Base-by-base conservation (phyloP, 1,140 invertebrate genomes). In the Nomia melanderi region DNA sequence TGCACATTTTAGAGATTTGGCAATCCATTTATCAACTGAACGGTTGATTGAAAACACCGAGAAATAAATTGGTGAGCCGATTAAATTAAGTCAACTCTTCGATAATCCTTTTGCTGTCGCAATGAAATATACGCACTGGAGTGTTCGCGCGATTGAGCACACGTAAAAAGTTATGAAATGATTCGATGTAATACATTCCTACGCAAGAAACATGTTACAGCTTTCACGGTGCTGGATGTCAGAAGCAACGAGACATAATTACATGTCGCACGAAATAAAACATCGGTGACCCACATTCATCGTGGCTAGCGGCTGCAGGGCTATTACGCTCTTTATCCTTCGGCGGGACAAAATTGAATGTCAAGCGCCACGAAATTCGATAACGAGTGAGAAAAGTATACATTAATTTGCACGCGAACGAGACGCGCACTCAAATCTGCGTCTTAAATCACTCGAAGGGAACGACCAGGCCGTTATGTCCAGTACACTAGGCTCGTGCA, bases 201-300 rank as follows among this genome's bases (percentile, higher is more conserved):
- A 12, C 8, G 39, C 50, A 33, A 64, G 2, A n/a, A 17, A 59
- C 41, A 66, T 60, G 65, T 78, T 66, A 39, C 29, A 25, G 5
- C 71, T 20, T 33, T 62, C 33, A 5, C 44, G 27, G 6, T 20
- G 33, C n/a, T 50, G 57, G 57, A 59, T 70, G 27, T 64, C 59
- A 39, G 11, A 20, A 57, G 25, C 64, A 72, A 64, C 65, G 63
- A 57, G 64, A 57, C 36, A 33, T 25, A 44, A 44, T 44, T 50
- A 60, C 17, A n/a, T 39, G n/a, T 57, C 44, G 39, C 20, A 60
- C 36, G 54, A 72, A 82, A 78, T 79, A 39, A 57, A 64, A 63
- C 69, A 57, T 39, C 63, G 29, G n/a, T 83, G 77, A 84, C 81
- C 82, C 47, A 80, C 25, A 83, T 84, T 79, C 67, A 29, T 59